phyloP scores from a whole-genome alignment of 2,888 invertebrate species.

The Macaria liturata region DNA sequence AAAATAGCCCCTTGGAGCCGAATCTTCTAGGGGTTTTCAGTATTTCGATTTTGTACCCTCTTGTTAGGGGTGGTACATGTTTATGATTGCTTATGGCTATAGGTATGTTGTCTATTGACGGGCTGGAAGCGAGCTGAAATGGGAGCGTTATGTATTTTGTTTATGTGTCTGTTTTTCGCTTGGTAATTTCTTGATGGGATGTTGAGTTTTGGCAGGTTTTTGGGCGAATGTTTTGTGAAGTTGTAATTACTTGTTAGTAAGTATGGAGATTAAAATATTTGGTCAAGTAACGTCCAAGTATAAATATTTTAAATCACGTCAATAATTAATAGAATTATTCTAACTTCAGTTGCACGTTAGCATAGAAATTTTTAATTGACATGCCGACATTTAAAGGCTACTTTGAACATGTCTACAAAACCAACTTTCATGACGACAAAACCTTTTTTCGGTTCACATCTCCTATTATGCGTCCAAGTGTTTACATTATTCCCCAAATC shows the following conservation, averaged over 20 bases:
- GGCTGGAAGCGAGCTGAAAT: constrained; percentile 24
- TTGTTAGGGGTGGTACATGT: constrained; percentile 65
- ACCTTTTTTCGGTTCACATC: constrained; percentile 41
- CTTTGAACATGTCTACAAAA: constrained; percentile 46
- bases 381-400: not conserved
- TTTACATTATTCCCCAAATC: constrained; percentile 58
- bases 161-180: not conserved
- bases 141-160: constrained; percentile 11
- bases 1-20: constrained; percentile 83
- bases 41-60: constrained; percentile 77
- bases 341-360: not conserved
- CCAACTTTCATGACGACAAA: constrained; percentile 46
- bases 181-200: no score
- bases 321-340: not conserved
- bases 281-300: no score
- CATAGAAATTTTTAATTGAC: not conserved
- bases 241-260: no score
- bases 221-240: no score
- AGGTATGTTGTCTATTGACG: constrained; percentile 40
- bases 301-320: no score
- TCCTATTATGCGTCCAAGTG: constrained; percentile 60
- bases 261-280: no score
- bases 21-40: constrained; percentile 76
- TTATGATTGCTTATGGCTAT: constrained; percentile 63
- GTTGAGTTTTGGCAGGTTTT: no score